Base-by-base conservation (phyloP, 2,888 invertebrate genomes). In the Mystacides longicornis region DNA sequence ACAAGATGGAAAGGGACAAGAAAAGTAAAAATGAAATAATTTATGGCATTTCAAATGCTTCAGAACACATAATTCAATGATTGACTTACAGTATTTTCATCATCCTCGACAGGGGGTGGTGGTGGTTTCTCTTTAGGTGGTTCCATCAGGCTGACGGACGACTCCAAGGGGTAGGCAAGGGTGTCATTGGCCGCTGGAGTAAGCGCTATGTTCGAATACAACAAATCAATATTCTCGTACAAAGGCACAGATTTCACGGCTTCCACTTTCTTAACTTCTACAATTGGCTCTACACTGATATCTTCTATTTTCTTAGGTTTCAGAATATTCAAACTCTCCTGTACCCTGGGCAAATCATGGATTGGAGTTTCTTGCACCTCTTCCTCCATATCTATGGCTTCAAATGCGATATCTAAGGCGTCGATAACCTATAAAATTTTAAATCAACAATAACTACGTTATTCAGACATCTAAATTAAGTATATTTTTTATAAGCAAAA, bases 61-160 rank as follows among this genome's bases (percentile, higher is more conserved):
- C n/a, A n/a, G n/a, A n/a, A n/a, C n/a, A n/a, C n/a, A n/a, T n/a
- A n/a, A n/a, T n/a, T n/a, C n/a, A n/a, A n/a, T n/a, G 4, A 37
- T 46, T 18, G 45, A 73, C 74, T 71, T 65, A 74, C 78, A 67
- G 72, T 74, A 60, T 73, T 73, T 64, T 77, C 75, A 22, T 63
- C 62, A 48, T 64, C 64, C 53, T 83, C 83, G 52, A 77, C 76
- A 0, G 89, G 89, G 2, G 88, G 88, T 11, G 91, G 91, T 1
- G 91, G 91, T 23, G 91, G 92, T 65, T 90, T 90, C 67, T 89
- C 89, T 66, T 84, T 88, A n/a, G 89, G 89, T 14, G 90, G 90
- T 66, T 89, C 87, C 65, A 84, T 62, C 42, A 71, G 74, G 66
- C 79, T 79, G 4, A 78, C 71, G 1, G 82, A 79, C 62, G 83